A percentile compares a stretch with the other conserved stretches of the same genome.
Evolutionary conservation across 2,888 invertebrate genomes (phyloP).

Genomic region (Rapana venosa): DNA sequence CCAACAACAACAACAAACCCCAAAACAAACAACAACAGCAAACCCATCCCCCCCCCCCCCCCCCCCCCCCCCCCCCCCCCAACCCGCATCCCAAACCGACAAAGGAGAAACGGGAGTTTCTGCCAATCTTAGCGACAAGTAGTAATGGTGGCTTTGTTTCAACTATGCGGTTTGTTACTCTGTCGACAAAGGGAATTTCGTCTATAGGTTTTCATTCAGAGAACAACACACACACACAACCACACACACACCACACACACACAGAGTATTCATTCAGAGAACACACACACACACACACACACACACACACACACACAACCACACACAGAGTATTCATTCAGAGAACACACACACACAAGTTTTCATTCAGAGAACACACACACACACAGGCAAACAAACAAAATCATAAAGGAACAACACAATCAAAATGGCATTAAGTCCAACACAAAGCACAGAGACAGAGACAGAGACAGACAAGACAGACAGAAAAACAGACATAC

Average conservation of each 20-base stretch:
- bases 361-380: neutral
- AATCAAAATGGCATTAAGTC: neutral
- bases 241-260: neutral
- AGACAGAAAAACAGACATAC: neutral
- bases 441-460: neutral
- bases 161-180: neutral
- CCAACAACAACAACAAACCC: no score
- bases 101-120: no score
- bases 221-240: neutral
- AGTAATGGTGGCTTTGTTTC: no score
- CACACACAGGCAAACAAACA: slow-evolving; percentile 6
- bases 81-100: no score
- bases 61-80: no score
- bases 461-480: neutral
- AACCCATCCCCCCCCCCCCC: no score
- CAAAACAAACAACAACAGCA: no score
- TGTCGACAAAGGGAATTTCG: neutral
- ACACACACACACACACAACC: neutral
- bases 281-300: neutral
- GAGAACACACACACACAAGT: neutral
- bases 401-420: neutral
- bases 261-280: no score
- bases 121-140: no score
- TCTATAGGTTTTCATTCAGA: neutral
- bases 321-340: no score